Conservation (phyloP, 2,888 invertebrate species). For the Heliconius aoede region DNA sequence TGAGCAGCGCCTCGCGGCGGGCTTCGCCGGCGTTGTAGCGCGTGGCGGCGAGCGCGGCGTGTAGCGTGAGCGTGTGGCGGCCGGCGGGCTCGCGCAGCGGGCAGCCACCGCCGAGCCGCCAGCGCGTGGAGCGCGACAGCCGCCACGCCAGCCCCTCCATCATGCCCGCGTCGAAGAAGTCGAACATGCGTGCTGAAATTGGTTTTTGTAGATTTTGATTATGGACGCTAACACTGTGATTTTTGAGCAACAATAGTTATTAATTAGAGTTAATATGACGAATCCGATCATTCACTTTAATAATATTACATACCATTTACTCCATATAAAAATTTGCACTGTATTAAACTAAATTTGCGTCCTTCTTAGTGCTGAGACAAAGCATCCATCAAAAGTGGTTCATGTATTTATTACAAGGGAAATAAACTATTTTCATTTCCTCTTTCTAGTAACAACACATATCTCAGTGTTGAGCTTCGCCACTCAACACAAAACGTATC, state of each 20-base stretch:
- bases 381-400: no score
- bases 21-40: constrained; percentile 78
- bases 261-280: no score
- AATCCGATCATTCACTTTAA: no score
- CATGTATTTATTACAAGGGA: no score
- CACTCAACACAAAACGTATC: no score
- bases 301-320: no score
- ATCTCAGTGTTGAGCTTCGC: no score
- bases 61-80: constrained; percentile 86
- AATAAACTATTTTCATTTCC: background rate
- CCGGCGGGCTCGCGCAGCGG: constrained; percentile 67
- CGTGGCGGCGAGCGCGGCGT: constrained; percentile 79
- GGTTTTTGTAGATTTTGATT: background rate
- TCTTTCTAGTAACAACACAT: background rate
- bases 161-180: constrained; percentile 95
- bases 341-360: no score
- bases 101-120: constrained; percentile 83
- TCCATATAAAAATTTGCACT: no score
- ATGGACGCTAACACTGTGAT: no score
- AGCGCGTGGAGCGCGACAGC: constrained; percentile 85
- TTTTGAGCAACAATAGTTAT: background rate
- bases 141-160: constrained; percentile 96
- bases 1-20: constrained; percentile 88
- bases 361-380: no score
- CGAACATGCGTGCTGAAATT: constrained; percentile 93